Evolutionary conservation across 2,113 vertebrate genomes (phyloP).

Genomic region (Nothoprocta perdicaria): DNA sequence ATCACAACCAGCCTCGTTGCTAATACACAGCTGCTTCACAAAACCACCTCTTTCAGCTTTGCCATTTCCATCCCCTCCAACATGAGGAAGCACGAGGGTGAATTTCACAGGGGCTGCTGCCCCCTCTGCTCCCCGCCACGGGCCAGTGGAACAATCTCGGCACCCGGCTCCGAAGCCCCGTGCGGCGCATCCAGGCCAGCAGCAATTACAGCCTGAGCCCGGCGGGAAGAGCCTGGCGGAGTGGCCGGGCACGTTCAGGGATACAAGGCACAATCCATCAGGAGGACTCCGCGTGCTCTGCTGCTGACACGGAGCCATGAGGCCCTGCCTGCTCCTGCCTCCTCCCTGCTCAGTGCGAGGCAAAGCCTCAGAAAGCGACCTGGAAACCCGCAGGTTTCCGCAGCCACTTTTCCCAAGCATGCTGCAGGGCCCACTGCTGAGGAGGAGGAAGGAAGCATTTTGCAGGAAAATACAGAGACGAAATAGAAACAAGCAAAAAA

Average conservation of each 20-base stretch:
- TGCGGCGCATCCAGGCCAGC: slow-evolving; percentile 59
- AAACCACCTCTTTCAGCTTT: slow-evolving; percentile 62
- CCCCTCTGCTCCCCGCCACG: slow-evolving; percentile 50
- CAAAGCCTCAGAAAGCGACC: slow-evolving; percentile 39
- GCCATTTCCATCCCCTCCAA: slow-evolving; percentile 72
- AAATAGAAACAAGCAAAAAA: not conserved
- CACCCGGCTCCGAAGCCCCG: slow-evolving; percentile 64
- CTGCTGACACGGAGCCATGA: slow-evolving; percentile 20
- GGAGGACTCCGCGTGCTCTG: slow-evolving; percentile 65
- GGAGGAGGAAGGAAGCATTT: not conserved
- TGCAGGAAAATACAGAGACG: not conserved
- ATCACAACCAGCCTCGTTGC: not conserved
- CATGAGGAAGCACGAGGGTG: slow-evolving; percentile 66
- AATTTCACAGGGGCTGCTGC: slow-evolving; percentile 61
- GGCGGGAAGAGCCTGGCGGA: slow-evolving; percentile 76
- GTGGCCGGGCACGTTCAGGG: slow-evolving; percentile 64
- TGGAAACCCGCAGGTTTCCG: slow-evolving; percentile 21
- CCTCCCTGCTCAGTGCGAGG: not conserved
- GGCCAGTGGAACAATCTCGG: slow-evolving; percentile 71
- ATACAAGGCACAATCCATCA: slow-evolving; percentile 72
- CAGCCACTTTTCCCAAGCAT: not conserved
- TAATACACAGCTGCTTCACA: slow-evolving; percentile 51
- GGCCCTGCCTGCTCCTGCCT: not conserved
- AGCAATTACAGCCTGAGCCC: slow-evolving; percentile 76
- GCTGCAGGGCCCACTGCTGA: not conserved